Base-by-base conservation (phyloP, 2,888 invertebrate genomes). In the Euzophera pinguis region DNA sequence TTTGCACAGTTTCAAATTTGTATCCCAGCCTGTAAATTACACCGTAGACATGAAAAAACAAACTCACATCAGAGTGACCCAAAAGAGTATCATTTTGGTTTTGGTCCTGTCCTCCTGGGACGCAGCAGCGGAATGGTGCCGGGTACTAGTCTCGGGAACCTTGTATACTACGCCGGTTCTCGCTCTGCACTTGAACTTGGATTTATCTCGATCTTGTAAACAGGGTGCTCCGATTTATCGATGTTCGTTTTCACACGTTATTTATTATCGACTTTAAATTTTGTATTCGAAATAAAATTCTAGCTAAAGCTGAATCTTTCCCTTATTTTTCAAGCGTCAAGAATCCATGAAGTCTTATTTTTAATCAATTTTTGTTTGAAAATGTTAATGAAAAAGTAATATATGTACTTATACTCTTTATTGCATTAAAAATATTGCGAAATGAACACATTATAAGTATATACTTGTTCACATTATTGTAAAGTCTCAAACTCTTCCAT, bases 151-250 rank as follows among this genome's bases (percentile, higher is more conserved):
- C 75, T 29, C 45, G 61, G 79, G 80, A 80, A 78, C 77, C 81
- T 86, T 84, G 84, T 87, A 85, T 81, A 84, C 75, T 69, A 70
- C 73, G 69, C 69, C 71, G 70, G 73, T 74, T 75, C 75, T 75
- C 73, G 71, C 64, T 73, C 77, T 79, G 78, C 82, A 79, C 81
- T 81, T 89, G 84, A 89, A 87, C 90, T 86, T 87, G 87, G 85
- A 85, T 86, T 87, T 88, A 88, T 89, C 89, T 88, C 85, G 79
- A 83, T 83, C 75, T 70, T 60, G 54, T 73, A 63, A 73, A 89
- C 79, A 84, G 84, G 68, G 1, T 84, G 90, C 53, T 70, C 57
- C 32, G 41, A 38, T 47, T 45, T 49, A 52, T 59, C 48, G 52
- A 53, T 56, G 53, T 55, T 50, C 32, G 13, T 50, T 17, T 41